These are phyloP conservation scores for Alligator mississippiensis DNA, from an alignment of 2,113 vertebrate species.

Conservation along the genomic window DNA sequence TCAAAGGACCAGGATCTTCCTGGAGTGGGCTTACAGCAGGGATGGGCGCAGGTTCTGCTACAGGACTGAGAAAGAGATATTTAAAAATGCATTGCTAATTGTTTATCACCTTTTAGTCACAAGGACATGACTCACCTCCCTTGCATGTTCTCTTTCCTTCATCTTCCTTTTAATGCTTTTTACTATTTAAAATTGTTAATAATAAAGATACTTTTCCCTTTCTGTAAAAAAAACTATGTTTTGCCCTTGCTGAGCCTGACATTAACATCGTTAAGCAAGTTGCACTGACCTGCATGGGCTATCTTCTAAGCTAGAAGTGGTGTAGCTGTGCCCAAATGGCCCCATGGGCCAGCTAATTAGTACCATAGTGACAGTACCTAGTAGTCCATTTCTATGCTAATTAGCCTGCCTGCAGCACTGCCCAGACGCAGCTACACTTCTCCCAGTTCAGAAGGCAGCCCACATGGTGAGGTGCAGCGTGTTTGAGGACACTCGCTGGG, in stretches of 20 bases:
- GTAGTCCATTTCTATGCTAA: too few species aligned
- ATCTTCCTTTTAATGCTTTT: not conserved
- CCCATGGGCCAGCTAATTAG: too few species aligned
- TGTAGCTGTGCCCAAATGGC: too few species aligned
- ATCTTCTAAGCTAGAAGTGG: too few species aligned
- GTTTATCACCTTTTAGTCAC: slow-evolving; percentile 13
- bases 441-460: too few species aligned
- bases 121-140: not conserved
- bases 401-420: too few species aligned
- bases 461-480: too few species aligned
- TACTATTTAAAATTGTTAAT: not conserved
- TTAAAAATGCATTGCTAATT: slow-evolving; percentile 19
- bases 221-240: not conserved
- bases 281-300: too few species aligned
- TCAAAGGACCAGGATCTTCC: not conserved
- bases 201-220: not conserved
- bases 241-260: not conserved
- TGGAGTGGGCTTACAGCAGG: not conserved
- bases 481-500: not conserved
- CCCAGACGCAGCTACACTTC: too few species aligned
- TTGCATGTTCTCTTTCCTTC: not conserved
- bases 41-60: not conserved
- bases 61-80: not conserved
- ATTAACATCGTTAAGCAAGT: not conserved
- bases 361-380: too few species aligned